phyloP scores from a whole-genome alignment of 2,888 invertebrate species.

The Eudasyphora cyanicolor region DNA sequence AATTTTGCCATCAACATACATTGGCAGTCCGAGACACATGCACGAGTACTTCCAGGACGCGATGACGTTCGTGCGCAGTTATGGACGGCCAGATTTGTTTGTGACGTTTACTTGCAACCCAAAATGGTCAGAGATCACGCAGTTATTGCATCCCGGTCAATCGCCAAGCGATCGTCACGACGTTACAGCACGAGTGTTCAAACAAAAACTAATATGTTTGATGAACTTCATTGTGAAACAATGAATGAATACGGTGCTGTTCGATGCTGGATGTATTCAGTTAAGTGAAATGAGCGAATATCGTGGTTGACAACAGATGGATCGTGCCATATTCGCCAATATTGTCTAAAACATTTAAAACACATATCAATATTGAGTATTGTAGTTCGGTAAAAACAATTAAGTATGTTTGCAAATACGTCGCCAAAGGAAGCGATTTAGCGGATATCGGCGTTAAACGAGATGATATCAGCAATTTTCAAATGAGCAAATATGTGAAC shows the following conservation, averaged over 20 bases:
- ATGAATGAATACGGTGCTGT: too few relatives aligned
- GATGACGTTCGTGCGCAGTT: slow-evolving; percentile 35
- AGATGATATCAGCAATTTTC: background rate
- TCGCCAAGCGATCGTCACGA: slow-evolving; percentile 39
- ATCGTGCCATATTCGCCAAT: background rate
- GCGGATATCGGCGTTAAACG: too few relatives aligned
- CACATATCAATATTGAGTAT: too few relatives aligned
- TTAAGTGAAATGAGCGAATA: too few relatives aligned
- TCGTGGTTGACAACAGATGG: too few relatives aligned
- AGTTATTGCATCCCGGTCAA: slow-evolving; percentile 48
- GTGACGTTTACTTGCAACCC: slow-evolving; percentile 55
- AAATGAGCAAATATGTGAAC: too few relatives aligned
- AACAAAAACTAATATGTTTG: slow-evolving; percentile 40
- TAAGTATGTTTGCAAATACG: background rate
- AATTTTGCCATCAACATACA: slow-evolving; percentile 35
- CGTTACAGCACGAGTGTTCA: slow-evolving; percentile 57
- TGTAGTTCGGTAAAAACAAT: background rate
- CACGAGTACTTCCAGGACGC: slow-evolving; percentile 60
- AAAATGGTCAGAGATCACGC: slow-evolving; percentile 37
- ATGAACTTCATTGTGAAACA: too few relatives aligned
- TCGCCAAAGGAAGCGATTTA: too few relatives aligned
- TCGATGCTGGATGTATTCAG: too few relatives aligned
- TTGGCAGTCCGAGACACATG: slow-evolving; percentile 51
- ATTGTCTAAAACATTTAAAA: background rate
- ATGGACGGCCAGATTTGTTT: slow-evolving; percentile 49